phyloP scores from a whole-genome alignment of 2,888 invertebrate species.

The Strigamia transsilvanica region DNA sequence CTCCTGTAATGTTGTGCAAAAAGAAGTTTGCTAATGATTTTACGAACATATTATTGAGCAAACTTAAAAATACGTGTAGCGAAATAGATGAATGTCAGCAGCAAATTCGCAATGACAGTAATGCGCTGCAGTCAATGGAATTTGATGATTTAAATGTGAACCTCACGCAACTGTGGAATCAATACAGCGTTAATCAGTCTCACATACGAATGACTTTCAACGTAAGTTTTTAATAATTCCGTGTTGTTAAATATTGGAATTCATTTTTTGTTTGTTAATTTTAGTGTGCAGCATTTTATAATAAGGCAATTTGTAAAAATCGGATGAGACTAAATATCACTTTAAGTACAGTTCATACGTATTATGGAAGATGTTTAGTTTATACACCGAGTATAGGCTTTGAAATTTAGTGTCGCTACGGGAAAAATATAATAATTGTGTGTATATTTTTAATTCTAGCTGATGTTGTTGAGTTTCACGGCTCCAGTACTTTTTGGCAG shows the following conservation, averaged over 20 bases:
- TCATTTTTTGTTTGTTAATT: not conserved
- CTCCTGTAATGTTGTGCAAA: slow-evolving; percentile 21
- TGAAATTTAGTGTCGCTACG: not conserved
- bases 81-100: not conserved
- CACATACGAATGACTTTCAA: not conserved
- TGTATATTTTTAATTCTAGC: not conserved
- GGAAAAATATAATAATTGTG: not conserved
- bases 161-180: not conserved
- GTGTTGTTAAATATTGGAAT: not conserved
- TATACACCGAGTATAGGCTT: not conserved
- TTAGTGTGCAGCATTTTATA: not conserved
- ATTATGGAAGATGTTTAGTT: slow-evolving; percentile 21
- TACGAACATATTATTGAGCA: not conserved
- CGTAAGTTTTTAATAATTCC: not conserved
- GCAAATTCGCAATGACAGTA: not conserved
- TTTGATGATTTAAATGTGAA: slow-evolving; percentile 4
- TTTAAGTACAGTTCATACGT: not conserved
- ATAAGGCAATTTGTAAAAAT: not conserved
- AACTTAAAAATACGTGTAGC: not conserved
- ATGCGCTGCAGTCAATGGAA: not conserved
- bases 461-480: not conserved
- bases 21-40: not conserved
- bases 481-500: slow-evolving; percentile 1
- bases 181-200: not conserved
- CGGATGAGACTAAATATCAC: not conserved